Evolutionary conservation across 2,113 vertebrate species (phyloP).

Genomic region (Serinus canaria): DNA sequence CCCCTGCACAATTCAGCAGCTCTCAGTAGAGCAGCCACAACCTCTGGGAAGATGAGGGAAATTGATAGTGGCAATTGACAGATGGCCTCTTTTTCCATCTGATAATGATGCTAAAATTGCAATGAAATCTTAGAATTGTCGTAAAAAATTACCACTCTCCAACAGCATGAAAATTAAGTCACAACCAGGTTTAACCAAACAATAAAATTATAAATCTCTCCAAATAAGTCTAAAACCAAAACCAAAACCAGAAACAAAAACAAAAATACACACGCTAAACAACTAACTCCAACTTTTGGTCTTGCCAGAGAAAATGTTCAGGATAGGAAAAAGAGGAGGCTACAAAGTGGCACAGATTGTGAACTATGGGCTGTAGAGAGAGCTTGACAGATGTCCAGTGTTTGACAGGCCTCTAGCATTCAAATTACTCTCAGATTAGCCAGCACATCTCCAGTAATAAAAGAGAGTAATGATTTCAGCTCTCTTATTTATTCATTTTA

Average conservation of each 20-base stretch:
- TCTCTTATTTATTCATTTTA: constrained; percentile 71
- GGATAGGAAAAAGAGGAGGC: not conserved
- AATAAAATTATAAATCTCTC: not conserved
- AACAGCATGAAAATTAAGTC: not conserved
- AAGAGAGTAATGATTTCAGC: constrained; percentile 57
- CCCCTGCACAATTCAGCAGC: not conserved
- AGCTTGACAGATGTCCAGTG: constrained; percentile 67
- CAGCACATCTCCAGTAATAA: constrained; percentile 47
- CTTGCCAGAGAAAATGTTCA: not conserved
- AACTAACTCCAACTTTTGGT: not conserved
- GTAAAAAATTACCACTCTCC: not conserved
- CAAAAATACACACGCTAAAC: not conserved
- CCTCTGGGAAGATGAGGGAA: not conserved
- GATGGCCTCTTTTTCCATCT: not conserved
- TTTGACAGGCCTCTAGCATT: constrained; percentile 16
- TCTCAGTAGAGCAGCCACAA: not conserved
- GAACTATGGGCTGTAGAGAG: constrained; percentile 10
- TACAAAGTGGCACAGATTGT: constrained; percentile 40
- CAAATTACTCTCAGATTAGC: constrained; percentile 60
- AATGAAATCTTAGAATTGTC: not conserved
- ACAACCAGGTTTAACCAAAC: not conserved
- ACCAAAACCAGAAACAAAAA: not conserved
- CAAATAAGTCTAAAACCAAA: not conserved
- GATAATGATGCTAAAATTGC: not conserved
- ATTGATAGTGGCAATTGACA: not conserved